These are phyloP conservation scores for Sphaerophoria taeniata DNA, from an alignment of 2,888 invertebrate genomes.

Conservation along the genomic window DNA sequence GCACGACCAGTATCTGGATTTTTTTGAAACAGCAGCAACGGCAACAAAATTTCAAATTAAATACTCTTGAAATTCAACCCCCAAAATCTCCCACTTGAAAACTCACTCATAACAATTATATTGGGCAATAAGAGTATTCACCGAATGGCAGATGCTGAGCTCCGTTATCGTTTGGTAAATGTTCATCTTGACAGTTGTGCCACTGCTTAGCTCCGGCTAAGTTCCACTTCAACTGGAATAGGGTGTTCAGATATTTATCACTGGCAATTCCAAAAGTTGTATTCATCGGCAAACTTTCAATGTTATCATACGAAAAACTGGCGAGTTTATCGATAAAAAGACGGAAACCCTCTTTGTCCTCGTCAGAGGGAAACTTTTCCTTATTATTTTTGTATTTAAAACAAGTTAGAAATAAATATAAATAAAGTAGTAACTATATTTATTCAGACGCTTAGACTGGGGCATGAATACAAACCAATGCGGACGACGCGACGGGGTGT, in stretches of 20 bases:
- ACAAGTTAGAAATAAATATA: slow-evolving; percentile 44
- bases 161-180: slow-evolving; percentile 87
- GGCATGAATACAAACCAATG: background rate
- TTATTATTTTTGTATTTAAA: slow-evolving; percentile 76
- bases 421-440: slow-evolving; percentile 34
- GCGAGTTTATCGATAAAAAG: slow-evolving; percentile 85
- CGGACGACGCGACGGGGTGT: background rate
- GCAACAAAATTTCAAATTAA: slow-evolving; percentile 37
- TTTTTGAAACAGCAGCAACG: background rate
- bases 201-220: slow-evolving; percentile 85
- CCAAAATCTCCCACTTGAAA: background rate
- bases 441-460: slow-evolving; percentile 9
- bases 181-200: slow-evolving; percentile 83
- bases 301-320: slow-evolving; percentile 85
- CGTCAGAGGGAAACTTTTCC: slow-evolving; percentile 79
- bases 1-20: slow-evolving; percentile 85
- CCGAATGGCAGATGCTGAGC: slow-evolving; percentile 88
- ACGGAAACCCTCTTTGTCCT: slow-evolving; percentile 84
- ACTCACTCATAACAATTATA: slow-evolving; percentile 81
- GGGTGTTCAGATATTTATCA: slow-evolving; percentile 85
- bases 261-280: slow-evolving; percentile 83
- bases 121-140: slow-evolving; percentile 86
- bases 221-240: slow-evolving; percentile 83
- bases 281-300: slow-evolving; percentile 85
- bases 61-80: slow-evolving; percentile 2